These are phyloP conservation scores for Grallaria varia DNA, from an alignment of 2,113 vertebrate species.

Conservation along the genomic window DNA sequence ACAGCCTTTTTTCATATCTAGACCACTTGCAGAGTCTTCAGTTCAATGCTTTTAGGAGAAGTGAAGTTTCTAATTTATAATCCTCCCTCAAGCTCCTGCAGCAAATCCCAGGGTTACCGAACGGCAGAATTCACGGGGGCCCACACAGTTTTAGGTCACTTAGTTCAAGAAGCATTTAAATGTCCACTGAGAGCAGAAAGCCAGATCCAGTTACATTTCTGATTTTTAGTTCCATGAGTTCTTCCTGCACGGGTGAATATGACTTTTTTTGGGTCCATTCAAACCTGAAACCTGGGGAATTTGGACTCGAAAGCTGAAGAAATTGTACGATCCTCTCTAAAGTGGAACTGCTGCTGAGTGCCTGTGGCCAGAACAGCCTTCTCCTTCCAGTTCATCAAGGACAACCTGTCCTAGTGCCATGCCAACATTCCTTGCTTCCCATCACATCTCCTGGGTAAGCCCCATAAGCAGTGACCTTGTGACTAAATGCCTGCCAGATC, in stretches of 20 bases:
- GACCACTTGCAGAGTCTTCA: background rate
- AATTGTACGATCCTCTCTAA: background rate
- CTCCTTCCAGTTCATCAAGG: slow-evolving; percentile 68
- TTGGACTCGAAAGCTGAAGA: background rate
- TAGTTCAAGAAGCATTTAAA: slow-evolving; percentile 23
- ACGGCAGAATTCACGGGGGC: background rate
- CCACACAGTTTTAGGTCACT: slow-evolving; percentile 40
- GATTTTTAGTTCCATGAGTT: background rate
- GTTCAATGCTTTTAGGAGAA: background rate
- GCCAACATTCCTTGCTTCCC: slow-evolving; percentile 56
- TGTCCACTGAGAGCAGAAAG: background rate
- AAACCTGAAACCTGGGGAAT: background rate
- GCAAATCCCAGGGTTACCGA: slow-evolving; percentile 9
- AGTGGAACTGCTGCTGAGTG: slow-evolving; percentile 9
- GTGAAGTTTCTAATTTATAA: background rate
- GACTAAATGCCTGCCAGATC: slow-evolving; percentile 65
- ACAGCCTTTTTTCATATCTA: background rate
- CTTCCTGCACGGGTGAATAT: background rate
- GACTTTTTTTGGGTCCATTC: background rate
- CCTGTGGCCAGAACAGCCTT: slow-evolving; percentile 66
- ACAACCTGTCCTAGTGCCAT: slow-evolving; percentile 45
- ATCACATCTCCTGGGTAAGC: slow-evolving; percentile 52
- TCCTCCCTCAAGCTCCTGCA: background rate
- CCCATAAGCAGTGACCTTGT: slow-evolving; percentile 67
- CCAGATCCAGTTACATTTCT: background rate